phyloP scores from a whole-genome alignment of 2,113 vertebrate species.

The Phylloscopus trochilus region DNA sequence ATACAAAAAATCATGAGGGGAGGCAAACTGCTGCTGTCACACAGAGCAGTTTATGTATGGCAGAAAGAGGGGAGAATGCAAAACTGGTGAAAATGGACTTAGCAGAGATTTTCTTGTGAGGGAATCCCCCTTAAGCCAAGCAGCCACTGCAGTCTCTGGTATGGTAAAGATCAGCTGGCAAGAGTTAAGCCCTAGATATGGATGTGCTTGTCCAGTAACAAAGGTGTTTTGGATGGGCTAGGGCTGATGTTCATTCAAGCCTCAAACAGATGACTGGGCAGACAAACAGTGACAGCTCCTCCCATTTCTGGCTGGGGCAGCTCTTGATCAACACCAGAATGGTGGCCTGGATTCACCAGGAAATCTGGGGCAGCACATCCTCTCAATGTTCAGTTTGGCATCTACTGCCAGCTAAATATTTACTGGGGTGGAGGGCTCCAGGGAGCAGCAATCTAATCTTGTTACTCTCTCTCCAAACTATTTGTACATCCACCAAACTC shows the following conservation, averaged over 20 bases:
- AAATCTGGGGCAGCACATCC: not conserved
- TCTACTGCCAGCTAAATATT: conserved; percentile 32
- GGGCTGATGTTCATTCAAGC: not conserved
- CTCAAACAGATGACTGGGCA: not conserved
- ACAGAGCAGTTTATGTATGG: not conserved
- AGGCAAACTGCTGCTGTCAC: not conserved
- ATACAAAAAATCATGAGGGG: not conserved
- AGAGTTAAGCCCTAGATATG: not conserved
- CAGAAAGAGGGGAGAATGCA: not conserved
- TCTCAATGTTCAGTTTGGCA: not conserved
- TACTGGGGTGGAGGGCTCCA: not conserved
- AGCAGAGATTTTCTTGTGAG: not conserved
- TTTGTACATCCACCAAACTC: not conserved
- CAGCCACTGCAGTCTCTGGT: not conserved
- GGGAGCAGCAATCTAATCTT: not conserved
- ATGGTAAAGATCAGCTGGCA: not conserved
- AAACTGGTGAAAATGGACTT: not conserved
- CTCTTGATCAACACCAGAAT: not conserved
- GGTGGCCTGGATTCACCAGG: not conserved
- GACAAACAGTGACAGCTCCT: not conserved
- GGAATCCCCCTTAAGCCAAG: not conserved
- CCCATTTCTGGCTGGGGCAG: not conserved
- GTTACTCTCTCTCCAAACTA: not conserved
- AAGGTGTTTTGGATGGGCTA: not conserved
- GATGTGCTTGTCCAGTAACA: not conserved